Evolutionary conservation across 2,113 vertebrate genomes (phyloP), one percentile per base, ranked within the genome.

Genomic region (Ariopsis seemanni): DNA sequence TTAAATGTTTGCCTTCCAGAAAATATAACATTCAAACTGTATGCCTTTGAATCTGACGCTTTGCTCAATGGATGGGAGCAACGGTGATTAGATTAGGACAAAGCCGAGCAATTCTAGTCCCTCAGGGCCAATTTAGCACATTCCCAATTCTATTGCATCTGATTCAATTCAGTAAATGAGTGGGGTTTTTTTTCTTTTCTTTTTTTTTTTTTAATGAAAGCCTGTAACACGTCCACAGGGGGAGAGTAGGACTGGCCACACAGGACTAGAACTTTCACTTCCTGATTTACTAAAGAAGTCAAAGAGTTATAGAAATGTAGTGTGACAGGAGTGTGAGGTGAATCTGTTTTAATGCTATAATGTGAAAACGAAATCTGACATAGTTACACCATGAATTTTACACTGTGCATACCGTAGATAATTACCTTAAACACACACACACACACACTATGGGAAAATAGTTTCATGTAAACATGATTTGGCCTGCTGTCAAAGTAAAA

Each of bases 81-180:
- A n/a, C 30, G 34, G 58, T 52, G 57, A 82, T 82, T n/a, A 50
- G 58, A 82, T 82, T 65, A 82, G 81, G 42, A 63, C 81, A 82
- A 30, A 82, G 58, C 58, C 63, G 11, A 63, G 80, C 58, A 82
- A 82, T 25, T 82, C 81, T 65, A 65, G 60, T 82, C 81, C 60
- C 81, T n/a, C 58, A 50, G 42, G 42, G 60, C 34, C 60, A 82
- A 65, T 82, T 82, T 82, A 82, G 42, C 34, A 65, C 81, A 65
- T 15, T 82, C 22, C 20, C 58, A 82, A 82, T 63, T 82, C 58
- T 50, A 65, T 17, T 65, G 60, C 6, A 3, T 65, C 34, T 82
- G 20, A 82, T 82, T 82, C 81, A 82, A 82, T 82, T 82, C 42
- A 82, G 80, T 67, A 86, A 86, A 86, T 79, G 62, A 18, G 42